These are phyloP conservation scores for Triplophysa tibetana DNA, from an alignment of 2,113 vertebrate genomes.

Conservation along the genomic window DNA sequence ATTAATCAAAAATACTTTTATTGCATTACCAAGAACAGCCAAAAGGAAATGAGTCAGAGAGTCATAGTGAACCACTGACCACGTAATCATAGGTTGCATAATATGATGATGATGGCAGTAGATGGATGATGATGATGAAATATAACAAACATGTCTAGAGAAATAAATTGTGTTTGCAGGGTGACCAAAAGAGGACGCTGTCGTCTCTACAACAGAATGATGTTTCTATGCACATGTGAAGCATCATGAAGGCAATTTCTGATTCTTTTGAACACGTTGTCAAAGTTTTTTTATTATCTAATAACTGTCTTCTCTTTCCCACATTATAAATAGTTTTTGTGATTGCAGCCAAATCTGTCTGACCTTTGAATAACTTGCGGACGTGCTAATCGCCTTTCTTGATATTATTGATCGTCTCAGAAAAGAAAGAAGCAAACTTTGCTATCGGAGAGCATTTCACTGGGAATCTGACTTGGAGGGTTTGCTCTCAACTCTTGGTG, in stretches of 20 bases:
- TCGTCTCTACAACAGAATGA: not conserved
- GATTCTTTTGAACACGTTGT: too few species aligned
- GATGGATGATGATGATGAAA: not conserved
- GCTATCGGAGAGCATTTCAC: not conserved
- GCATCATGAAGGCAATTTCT: too few species aligned
- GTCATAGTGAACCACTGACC: not conserved
- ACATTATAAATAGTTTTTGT: too few species aligned
- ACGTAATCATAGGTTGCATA: not conserved
- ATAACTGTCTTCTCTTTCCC: too few species aligned
- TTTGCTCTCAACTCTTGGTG: not conserved
- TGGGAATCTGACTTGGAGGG: not conserved
- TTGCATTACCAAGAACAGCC: too few species aligned
- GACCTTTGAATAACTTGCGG: too few species aligned
- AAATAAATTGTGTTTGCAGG: not conserved
- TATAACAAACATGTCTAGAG: not conserved
- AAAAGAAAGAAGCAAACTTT: not conserved
- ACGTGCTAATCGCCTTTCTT: not conserved
- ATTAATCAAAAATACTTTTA: too few species aligned
- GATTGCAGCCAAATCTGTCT: too few species aligned
- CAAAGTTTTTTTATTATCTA: too few species aligned
- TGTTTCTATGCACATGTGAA: not conserved
- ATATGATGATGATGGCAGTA: not conserved
- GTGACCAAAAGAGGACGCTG: conserved; percentile 7
- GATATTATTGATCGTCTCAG: not conserved
- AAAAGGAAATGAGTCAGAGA: not conserved